Base-by-base conservation (phyloP, 53 echinoderm and acorn worm genomes). In the Apostichopus leukothele region DNA sequence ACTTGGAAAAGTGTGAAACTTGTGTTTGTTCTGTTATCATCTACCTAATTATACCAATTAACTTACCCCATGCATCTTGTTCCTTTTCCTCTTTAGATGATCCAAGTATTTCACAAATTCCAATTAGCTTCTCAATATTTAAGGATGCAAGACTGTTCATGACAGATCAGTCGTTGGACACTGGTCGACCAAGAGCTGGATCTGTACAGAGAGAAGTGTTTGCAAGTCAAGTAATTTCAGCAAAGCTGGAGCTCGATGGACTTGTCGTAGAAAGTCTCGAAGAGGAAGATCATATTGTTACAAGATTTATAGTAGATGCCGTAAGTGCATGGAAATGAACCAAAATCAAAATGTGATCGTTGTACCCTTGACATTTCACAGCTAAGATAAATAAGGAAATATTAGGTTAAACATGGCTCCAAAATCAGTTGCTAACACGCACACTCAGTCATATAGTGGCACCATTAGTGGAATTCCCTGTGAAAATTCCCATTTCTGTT, bases 101-200 rank as follows among this genome's bases (percentile, higher is more conserved):
- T 4, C 18, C 71, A 19, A 71, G 18, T 19, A 71, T 18, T 19
- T 16, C 71, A 18, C 50, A 52, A 11, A 52, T 85, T 51, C 85
- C 85, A 39, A 25, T 85, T 50, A 85, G 66, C 7, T 85, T 85
- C 68, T 60, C 60, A 6, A 85, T 85, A 50, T 85, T 60, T 67
- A 85, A 85, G 21, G 50, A 68, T 66, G 23, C 67, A 0, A 21
- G 16, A 27, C 16, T 85, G 6, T 68, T 85, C 67, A 67, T 50
- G 67, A 39, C 85, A 67, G 50, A 39, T 3, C 61, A 23, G 12
- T 23, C 85, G 5, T 11, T 14, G 0, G 12, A 25, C 7, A 19
- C 18, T n/a, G 13, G 13, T 16, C 71, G 71, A 13, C 63, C 11
- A 63, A 16, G 63, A 63, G 16, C 11, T 16, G 11, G 16, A 13